Conservation (phyloP, 2,797 vertebrate genomes). For the Microtus agrestis region DNA sequence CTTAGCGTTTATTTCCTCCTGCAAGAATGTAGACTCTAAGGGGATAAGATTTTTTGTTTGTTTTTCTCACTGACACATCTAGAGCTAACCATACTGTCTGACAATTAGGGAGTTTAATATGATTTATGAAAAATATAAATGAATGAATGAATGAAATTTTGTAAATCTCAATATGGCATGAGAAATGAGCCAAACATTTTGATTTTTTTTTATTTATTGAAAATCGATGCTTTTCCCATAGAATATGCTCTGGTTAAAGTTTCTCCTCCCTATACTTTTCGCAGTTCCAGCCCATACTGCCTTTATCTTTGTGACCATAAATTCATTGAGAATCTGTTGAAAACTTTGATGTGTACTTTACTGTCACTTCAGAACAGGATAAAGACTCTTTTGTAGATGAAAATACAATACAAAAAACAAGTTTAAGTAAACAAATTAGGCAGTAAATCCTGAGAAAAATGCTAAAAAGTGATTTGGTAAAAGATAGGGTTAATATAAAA, state of each 20-base stretch:
- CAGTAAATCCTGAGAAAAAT: neutral
- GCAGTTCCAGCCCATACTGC: neutral
- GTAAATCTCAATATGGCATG: neutral
- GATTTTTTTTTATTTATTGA: neutral
- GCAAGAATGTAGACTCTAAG: neutral
- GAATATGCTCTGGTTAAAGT: neutral
- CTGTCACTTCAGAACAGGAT: neutral
- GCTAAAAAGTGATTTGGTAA: neutral
- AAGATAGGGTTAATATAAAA: neutral
- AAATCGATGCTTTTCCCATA: neutral
- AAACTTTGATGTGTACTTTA: neutral
- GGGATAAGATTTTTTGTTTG: neutral
- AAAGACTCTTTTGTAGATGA: neutral
- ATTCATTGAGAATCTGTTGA: slow-evolving; percentile 12
- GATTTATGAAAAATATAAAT: neutral
- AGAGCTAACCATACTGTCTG: neutral
- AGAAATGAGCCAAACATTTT: neutral
- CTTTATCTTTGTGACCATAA: neutral
- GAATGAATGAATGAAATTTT: neutral
- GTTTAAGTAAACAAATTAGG: neutral
- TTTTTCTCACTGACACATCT: neutral
- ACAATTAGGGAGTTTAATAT: neutral
- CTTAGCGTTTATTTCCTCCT: neutral
- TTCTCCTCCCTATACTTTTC: neutral
- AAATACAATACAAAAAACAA: slow-evolving; percentile 32